Percentiles rank a stretch among this genome's conserved stretches.
phyloP scores from a whole-genome alignment of 1,140 invertebrate species.

The Colletes latitarsis region DNA sequence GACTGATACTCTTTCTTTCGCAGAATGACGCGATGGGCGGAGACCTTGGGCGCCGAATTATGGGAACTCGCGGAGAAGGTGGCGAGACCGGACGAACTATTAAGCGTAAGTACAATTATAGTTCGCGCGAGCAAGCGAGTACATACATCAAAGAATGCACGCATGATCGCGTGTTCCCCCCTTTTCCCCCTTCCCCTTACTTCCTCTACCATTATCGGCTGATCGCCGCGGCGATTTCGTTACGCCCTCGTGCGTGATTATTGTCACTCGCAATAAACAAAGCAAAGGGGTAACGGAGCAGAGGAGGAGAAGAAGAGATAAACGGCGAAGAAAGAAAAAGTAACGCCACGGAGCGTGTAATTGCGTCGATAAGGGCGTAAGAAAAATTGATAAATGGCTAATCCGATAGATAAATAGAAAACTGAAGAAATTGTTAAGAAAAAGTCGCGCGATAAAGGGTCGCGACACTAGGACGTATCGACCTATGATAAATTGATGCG shows the following conservation, averaged over 20 bases:
- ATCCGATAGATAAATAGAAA: neutral
- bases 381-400: neutral
- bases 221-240: conserved; percentile 34
- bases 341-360: too few species aligned
- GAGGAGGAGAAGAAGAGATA: too few species aligned
- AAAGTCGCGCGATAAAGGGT: neutral
- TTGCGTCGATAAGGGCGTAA: neutral
- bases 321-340: neutral
- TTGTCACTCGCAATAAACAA: neutral
- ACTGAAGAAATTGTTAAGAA: too few species aligned
- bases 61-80: conserved; percentile 83
- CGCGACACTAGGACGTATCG: conserved; percentile 4
- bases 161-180: neutral
- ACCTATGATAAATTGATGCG: conserved; percentile 33
- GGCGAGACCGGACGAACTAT: conserved; percentile 83
- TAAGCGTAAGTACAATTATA: conserved; percentile 77
- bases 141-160: neutral
- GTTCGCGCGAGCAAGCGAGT: neutral
- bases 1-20: conserved; percentile 36
- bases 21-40: conserved; percentile 84
- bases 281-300: too few species aligned
- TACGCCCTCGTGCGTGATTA: conserved; percentile 18
- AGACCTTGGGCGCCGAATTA: conserved; percentile 83
- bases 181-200: neutral
- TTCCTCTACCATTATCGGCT: neutral